Base-by-base conservation (phyloP, 1,140 invertebrate genomes). In the Physella acuta region DNA sequence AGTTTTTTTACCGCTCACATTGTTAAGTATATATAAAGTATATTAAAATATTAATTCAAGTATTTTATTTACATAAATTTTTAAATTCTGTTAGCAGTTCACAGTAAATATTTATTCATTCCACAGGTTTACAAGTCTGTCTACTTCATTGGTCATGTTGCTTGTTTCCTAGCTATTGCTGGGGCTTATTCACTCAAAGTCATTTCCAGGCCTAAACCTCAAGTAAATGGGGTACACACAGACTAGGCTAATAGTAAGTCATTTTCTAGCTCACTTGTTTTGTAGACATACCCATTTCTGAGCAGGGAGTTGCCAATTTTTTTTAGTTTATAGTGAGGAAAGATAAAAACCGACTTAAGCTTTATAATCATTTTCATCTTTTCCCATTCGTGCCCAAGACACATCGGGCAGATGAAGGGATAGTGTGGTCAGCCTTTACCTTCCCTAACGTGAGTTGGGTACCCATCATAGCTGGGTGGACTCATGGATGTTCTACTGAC, bases 161-260 rank as follows among this genome's bases (percentile, higher is more conserved):
- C 4, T 20, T 24, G 59, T 61, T 37, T 61, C 14, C 26, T 61
- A 28, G 59, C 36, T 1, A 39, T 61, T 16, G 34, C 28, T 14
- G 17, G 17, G 17, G 26, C 33, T 26, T 34, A 61, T 61, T 33
- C 59, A 14, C 36, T 61, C 14, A 33, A 17, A 11, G 33, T 36
- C 1, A 16, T 61, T 33, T 36, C 36, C 31, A 61, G 37, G 28
- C 28, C 33, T 26, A 61, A 61, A 17, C 1, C 59, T 1, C n/a
- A 36, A 30, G 59, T 28, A 33, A 61, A 61, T 61, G 59, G 59
- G 26, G 59, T 61, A 3, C 59, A 61, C 20, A 28, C 39, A 28
- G 59, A 61, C 8, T 37, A 44, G 39, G 20, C 8, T 44, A 20
- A 44, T 44, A 11, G 39, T 44, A 44, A 44, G 39, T 44, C n/a